Conservation (phyloP, 1,140 invertebrate species). For the Pinna nobilis region DNA sequence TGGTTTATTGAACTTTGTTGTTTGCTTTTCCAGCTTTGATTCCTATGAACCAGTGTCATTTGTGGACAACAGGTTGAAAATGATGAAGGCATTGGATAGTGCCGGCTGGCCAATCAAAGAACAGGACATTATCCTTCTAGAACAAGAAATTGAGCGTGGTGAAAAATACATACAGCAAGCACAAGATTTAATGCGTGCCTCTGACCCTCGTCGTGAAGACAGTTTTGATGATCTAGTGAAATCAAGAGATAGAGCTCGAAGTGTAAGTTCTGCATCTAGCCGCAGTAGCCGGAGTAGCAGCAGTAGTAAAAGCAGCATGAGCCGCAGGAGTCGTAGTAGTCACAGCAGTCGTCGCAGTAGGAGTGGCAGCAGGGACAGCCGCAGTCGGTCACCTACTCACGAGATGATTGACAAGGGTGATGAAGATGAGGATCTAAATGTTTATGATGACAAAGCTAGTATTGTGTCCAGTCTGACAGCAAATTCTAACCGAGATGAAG, state of each 20-base stretch:
- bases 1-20: not conserved
- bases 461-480: slow-evolving; percentile 39
- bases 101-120: slow-evolving; percentile 82
- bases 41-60: slow-evolving; percentile 56
- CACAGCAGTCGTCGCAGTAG: slow-evolving; percentile 16
- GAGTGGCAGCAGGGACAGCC: slow-evolving; percentile 23
- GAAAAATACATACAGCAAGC: slow-evolving; percentile 65
- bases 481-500: slow-evolving; percentile 27
- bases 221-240: slow-evolving; percentile 33
- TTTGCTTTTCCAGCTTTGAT: slow-evolving; percentile 50
- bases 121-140: slow-evolving; percentile 79
- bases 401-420: slow-evolving; percentile 8
- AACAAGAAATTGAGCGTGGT: slow-evolving; percentile 62
- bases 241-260: not conserved
- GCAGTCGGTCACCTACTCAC: slow-evolving; percentile 10
- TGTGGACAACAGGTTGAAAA: slow-evolving; percentile 51
- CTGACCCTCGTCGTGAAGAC: slow-evolving; percentile 28
- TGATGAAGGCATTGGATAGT: slow-evolving; percentile 56
- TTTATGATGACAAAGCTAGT: slow-evolving; percentile 45
- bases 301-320: slow-evolving; percentile 25
- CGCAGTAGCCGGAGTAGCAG: slow-evolving; percentile 15
- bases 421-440: slow-evolving; percentile 34
- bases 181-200: slow-evolving; percentile 49
- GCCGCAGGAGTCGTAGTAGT: slow-evolving; percentile 15
- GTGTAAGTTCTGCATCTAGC: slow-evolving; percentile 19